Evolutionary conservation across 2,113 vertebrate species (phyloP).

Genomic region (Corydoras sp.): DNA sequence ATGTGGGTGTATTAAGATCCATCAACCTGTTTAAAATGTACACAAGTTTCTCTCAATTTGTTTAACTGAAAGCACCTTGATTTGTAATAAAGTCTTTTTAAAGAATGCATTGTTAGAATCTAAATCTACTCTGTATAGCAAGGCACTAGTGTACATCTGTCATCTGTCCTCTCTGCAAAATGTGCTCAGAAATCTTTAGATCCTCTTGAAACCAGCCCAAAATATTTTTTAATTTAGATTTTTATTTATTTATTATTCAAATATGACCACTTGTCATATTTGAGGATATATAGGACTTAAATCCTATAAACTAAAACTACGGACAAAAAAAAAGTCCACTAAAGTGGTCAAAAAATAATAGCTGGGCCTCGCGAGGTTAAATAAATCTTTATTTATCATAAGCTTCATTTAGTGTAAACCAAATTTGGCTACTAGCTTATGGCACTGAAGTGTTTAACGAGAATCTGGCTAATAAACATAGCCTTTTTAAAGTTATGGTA

Average conservation of each 20-base stretch:
- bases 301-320: no score
- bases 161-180: background rate
- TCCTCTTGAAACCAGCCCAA: no score
- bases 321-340: no score
- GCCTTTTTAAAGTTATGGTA: conserved; percentile 4
- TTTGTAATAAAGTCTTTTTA: conserved; percentile 4
- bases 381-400: no score
- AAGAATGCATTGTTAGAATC: conserved; percentile 4
- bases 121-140: conserved; percentile 22
- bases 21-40: background rate
- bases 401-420: background rate
- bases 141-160: conserved; percentile 35
- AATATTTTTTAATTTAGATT: no score
- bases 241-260: no score
- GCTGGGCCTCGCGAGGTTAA: no score
- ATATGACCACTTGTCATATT: no score
- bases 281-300: no score
- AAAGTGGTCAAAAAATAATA: no score
- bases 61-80: conserved; percentile 24
- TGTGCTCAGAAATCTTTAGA: no score
- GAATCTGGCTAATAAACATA: conserved; percentile 3
- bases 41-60: background rate
- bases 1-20: background rate
- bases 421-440: conserved; percentile 1
- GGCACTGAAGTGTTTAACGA: background rate